These are phyloP conservation scores for Pimpla rufipes DNA, from an alignment of 2,888 invertebrate genomes.

Conservation along the genomic window DNA sequence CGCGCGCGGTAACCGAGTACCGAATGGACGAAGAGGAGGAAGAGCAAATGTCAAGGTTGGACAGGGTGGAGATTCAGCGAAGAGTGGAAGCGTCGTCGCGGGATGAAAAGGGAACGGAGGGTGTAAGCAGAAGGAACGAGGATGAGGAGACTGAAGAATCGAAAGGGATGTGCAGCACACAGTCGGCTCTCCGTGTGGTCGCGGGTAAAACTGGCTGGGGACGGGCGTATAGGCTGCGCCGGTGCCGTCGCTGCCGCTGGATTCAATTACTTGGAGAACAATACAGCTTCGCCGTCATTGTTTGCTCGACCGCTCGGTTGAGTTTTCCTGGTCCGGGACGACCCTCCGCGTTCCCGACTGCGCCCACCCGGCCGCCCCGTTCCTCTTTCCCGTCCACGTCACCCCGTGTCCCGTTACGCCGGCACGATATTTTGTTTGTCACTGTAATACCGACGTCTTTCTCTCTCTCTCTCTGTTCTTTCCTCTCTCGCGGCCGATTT, in stretches of 20 bases:
- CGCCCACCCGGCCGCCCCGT: constrained; percentile 48
- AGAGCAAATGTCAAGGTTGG: constrained; percentile 57
- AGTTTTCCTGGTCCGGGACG: constrained; percentile 81
- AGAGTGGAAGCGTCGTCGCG: constrained; percentile 58
- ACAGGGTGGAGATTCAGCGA: constrained; percentile 71
- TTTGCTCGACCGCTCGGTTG: constrained; percentile 82
- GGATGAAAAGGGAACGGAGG: constrained; percentile 57
- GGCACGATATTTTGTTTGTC: constrained; percentile 83
- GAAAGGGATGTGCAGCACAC: constrained; percentile 67
- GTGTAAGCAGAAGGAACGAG: constrained; percentile 63
- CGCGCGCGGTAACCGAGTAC: neutral
- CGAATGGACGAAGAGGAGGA: constrained; percentile 21
- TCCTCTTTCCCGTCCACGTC: constrained; percentile 64
- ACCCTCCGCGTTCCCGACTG: constrained; percentile 67
- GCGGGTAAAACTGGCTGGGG: constrained; percentile 73
- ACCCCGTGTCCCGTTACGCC: constrained; percentile 75
- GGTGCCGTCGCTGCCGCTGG: constrained; percentile 71
- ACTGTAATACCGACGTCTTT: constrained; percentile 76
- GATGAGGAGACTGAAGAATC: constrained; percentile 66
- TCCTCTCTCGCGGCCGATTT: constrained; percentile 37
- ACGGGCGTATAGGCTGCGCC: constrained; percentile 56
- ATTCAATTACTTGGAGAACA: constrained; percentile 85
- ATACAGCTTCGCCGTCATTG: constrained; percentile 83
- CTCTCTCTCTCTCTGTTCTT: constrained; percentile 37
- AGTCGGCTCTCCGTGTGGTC: constrained; percentile 72